Conservation (phyloP, 1,140 invertebrate species). For the Pogonomyrmex barbatus region DNA sequence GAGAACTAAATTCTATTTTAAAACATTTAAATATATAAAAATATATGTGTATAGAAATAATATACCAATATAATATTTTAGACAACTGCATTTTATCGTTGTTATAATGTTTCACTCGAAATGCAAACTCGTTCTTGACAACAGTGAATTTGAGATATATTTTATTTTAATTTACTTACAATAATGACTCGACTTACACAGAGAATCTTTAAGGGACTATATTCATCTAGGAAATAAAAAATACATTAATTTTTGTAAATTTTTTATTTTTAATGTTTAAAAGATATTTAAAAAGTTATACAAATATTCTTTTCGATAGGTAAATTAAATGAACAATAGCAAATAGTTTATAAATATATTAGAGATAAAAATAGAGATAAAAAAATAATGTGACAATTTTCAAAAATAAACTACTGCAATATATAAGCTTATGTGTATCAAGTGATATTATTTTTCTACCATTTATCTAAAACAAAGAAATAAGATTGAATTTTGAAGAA, state of each 20-base stretch:
- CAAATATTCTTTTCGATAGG: background rate
- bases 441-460: too few species aligned
- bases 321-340: background rate
- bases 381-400: background rate
- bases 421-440: background rate
- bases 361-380: background rate
- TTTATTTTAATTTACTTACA: background rate
- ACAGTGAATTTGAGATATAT: background rate
- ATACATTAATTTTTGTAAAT: background rate
- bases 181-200: background rate
- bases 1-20: background rate
- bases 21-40: background rate
- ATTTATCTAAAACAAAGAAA: too few species aligned
- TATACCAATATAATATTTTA: too few species aligned
- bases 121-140: background rate
- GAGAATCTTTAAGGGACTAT: background rate
- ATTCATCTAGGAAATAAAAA: background rate
- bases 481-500: too few species aligned
- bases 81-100: slow-evolving; percentile 12
- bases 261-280: background rate
- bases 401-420: background rate
- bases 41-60: background rate
- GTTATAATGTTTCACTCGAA: background rate
- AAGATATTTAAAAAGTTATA: background rate
- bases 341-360: background rate